Base-by-base conservation (phyloP, 2,113 vertebrate genomes). In the Odobenus rosmarus region DNA sequence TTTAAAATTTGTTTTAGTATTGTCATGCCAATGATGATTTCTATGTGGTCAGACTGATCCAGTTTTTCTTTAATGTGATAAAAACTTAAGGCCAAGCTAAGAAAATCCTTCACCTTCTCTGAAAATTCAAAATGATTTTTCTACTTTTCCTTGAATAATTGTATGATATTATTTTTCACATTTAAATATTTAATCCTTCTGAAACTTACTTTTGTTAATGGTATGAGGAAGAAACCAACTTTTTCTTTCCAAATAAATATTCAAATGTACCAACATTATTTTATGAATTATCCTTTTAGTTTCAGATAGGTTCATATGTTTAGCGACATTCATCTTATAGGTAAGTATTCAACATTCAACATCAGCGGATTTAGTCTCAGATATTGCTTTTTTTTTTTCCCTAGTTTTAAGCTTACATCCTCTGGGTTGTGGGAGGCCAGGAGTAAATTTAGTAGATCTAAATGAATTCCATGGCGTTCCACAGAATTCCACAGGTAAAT, bases 241-340 rank as follows among this genome's bases (percentile, higher is more conserved):
- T 81, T 96, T 85, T 55, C 89, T 55, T 81, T 85, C 93, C 42
- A 87, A 76, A 76, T 72, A 87, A 19, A 64, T 10, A 96, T 62
- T 19, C 55, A 96, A 72, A 91, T 67, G 33, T 67, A 49, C 72
- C 80, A 74, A 57, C 7, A 88, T 55, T 88, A 62, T 86, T 95
- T 93, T 88, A 67, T 80, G 46, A 96, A n/a, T 33, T 72, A 90
- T 79, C 24, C 28, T 84, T 79, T 72, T 55, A 80, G 55, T 93
- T 95, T 91, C 81, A 98, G 86, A 95, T 46, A 92, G 39, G 5
- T 74, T 94, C 53, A 31, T 93, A 24, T 83, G 36, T 96, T 94
- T 94, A 95, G 49, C 61, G 84, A 94, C 57, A 85, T 69, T 86
- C 42, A 81, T 81, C n/a, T 49, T 76, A 42, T 36, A 92, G 46